Evolutionary conservation across 2,113 vertebrate species (phyloP).

Genomic region (Erythrocercus mccallii): DNA sequence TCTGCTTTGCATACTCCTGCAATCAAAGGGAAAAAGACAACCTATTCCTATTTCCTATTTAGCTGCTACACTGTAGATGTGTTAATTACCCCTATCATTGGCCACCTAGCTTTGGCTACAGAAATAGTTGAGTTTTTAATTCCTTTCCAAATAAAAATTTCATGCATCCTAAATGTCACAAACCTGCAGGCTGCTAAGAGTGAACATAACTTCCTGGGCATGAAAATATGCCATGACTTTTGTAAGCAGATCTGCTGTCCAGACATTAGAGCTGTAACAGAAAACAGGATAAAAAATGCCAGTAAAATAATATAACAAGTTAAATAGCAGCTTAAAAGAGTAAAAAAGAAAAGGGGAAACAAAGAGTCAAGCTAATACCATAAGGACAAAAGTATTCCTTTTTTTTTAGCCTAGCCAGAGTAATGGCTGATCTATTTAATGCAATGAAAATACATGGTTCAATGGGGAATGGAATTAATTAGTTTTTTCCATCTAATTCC

Average conservation of each 20-base stretch:
- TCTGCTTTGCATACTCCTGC: neutral
- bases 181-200: slow-evolving; percentile 71
- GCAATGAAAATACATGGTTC: neutral
- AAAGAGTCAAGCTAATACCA: neutral
- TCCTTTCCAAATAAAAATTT: neutral
- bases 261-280: slow-evolving; percentile 56
- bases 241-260: slow-evolving; percentile 67
- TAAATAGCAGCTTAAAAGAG: neutral
- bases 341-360: neutral
- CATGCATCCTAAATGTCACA: neutral
- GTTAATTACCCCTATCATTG: neutral
- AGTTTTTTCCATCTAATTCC: neutral
- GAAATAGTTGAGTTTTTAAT: neutral
- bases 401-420: neutral
- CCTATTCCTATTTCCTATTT: neutral
- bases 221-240: slow-evolving; percentile 69
- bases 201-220: slow-evolving; percentile 50
- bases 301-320: neutral
- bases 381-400: neutral
- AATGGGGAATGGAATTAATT: neutral
- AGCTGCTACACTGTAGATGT: neutral
- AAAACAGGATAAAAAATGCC: neutral
- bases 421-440: neutral
- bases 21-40: neutral
- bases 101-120: neutral